phyloP scores from a whole-genome alignment of 2,797 vertebrate species.

The Tokudaia tokunoshimensis region DNA sequence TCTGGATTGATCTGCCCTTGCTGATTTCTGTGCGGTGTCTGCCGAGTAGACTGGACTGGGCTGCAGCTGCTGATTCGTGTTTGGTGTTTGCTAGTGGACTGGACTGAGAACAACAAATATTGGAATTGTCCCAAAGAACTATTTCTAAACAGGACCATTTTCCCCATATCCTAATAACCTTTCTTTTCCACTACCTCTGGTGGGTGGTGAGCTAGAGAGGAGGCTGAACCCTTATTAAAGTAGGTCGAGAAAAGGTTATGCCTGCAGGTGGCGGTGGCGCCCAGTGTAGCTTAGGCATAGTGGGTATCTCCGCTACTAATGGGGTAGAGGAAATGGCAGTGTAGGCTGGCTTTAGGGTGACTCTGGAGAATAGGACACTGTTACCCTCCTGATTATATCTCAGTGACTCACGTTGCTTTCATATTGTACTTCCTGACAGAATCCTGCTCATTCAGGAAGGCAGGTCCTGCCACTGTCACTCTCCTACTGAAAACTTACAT shows the following conservation, averaged over 20 bases:
- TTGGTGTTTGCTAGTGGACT: neutral
- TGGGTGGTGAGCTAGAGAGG: neutral
- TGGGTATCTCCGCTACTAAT: neutral
- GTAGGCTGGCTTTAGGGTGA: neutral
- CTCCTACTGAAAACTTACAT: neutral
- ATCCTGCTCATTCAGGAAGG: slow-evolving; percentile 38
- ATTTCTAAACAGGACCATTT: neutral
- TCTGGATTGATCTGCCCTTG: neutral
- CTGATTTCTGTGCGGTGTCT: neutral
- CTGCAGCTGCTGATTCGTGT: neutral
- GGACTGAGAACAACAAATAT: neutral
- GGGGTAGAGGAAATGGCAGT: neutral
- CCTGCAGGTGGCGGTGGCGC: neutral
- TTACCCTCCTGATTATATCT: neutral
- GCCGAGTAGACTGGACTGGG: neutral
- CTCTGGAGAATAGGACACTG: neutral
- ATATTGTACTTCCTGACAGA: neutral
- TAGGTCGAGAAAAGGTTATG: neutral
- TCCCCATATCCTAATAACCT: neutral
- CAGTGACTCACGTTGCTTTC: slow-evolving; percentile 45
- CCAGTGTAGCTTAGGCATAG: neutral
- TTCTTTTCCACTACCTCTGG: neutral
- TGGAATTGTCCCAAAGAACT: neutral
- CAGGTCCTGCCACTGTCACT: slow-evolving; percentile 23
- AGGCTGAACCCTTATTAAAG: neutral